A percentile compares a stretch with the other conserved stretches of the same genome.
Evolutionary conservation across 2,113 vertebrate genomes (phyloP).

Genomic region (Ctenodactylus gundi): DNA sequence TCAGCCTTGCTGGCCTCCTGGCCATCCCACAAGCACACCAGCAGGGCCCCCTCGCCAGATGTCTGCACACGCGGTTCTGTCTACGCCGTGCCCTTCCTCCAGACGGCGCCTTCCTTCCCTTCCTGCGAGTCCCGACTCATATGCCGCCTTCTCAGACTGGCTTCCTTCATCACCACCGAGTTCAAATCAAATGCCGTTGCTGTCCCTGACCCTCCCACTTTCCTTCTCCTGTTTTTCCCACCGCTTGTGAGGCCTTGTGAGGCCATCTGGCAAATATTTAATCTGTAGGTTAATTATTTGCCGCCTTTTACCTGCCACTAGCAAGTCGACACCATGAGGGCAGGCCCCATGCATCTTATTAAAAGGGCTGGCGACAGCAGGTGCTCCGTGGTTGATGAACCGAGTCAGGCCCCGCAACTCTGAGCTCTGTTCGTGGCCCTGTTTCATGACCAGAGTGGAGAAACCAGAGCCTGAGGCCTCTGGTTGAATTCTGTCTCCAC

Average conservation of each 20-base stretch:
- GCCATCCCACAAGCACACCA: background rate
- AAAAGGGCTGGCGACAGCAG: background rate
- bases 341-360: background rate
- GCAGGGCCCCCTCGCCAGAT: background rate
- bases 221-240: too few relatives aligned
- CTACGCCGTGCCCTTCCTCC: background rate
- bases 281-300: background rate
- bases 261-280: background rate
- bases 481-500: background rate
- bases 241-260: background rate
- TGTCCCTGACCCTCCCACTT: too few relatives aligned
- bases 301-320: background rate
- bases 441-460: background rate
- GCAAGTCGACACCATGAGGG: background rate
- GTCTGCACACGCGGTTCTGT: background rate
- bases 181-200: background rate
- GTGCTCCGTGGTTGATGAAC: background rate
- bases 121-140: background rate
- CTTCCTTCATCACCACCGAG: background rate
- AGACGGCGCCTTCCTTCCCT: background rate
- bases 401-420: background rate
- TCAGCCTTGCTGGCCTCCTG: background rate
- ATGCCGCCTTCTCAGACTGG: background rate
- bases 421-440: background rate
- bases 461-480: background rate